Conservation (phyloP, 2,797 vertebrate species). For the Myotis pilosus region DNA sequence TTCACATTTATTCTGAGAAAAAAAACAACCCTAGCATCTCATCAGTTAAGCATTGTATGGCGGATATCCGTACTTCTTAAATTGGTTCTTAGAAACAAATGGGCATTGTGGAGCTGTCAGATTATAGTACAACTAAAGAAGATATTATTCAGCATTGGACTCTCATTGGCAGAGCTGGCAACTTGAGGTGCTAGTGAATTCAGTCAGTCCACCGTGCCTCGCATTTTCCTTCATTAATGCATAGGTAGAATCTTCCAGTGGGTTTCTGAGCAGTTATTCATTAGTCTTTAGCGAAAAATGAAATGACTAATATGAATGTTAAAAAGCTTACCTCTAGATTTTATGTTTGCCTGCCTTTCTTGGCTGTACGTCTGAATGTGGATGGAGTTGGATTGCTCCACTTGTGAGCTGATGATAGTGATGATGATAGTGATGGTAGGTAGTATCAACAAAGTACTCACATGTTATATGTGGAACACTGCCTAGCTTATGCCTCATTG, state of each 20-base stretch:
- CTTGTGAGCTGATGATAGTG: neutral
- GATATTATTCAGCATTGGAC: neutral
- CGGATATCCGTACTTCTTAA: neutral
- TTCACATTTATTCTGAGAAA: constrained; percentile 42
- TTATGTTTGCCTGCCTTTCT: neutral
- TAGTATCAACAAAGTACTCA: neutral
- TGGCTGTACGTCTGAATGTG: neutral
- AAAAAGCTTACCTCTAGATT: constrained; percentile 27
- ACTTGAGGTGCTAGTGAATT: constrained; percentile 17
- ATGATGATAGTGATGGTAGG: too few relatives aligned
- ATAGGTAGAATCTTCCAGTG: constrained; percentile 25
- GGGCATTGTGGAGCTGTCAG: neutral
- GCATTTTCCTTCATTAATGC: constrained; percentile 20
- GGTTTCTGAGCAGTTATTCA: constrained; percentile 45
- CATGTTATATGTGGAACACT: neutral
- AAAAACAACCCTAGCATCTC: neutral
- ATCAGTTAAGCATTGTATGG: neutral
- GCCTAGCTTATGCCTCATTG: neutral
- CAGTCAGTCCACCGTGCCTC: neutral
- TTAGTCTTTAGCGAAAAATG: constrained; percentile 39
- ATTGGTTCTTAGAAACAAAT: constrained; percentile 28
- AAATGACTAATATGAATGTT: neutral
- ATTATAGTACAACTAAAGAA: neutral
- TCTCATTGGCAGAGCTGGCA: neutral
- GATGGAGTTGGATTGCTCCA: neutral